A percentile compares a stretch with the other conserved stretches of the same genome.
phyloP scores from a whole-genome alignment of 2,797 vertebrate genomes.

The Hippopotamyrus pictus region DNA sequence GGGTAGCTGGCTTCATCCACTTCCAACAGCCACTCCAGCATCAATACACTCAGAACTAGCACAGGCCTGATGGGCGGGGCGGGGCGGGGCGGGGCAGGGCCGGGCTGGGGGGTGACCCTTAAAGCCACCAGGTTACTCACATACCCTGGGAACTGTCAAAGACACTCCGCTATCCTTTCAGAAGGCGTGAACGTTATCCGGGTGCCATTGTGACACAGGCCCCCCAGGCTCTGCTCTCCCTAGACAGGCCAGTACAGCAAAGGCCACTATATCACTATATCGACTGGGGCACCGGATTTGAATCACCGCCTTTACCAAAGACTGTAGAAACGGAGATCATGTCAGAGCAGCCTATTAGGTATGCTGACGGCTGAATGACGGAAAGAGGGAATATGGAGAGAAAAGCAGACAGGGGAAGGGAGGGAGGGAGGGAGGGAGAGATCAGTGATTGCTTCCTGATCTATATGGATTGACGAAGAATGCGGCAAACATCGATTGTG shows the following conservation, averaged over 20 bases:
- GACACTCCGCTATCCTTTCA: not conserved
- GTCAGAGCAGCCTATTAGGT: not conserved
- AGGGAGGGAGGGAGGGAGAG: not conserved
- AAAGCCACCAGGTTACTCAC: not conserved
- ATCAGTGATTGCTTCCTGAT: not conserved
- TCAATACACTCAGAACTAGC: not conserved
- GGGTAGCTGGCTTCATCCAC: not conserved
- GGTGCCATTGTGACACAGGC: not conserved
- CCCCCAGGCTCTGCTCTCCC: not conserved
- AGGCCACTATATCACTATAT: not conserved
- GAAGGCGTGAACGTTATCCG: not conserved
- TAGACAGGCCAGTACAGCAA: not conserved
- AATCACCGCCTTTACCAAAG: not conserved
- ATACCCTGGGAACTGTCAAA: not conserved
- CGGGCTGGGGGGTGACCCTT: not conserved
- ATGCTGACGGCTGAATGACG: not conserved
- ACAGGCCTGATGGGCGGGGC: not conserved
- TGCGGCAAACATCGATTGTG: not conserved
- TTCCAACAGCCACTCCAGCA: not conserved
- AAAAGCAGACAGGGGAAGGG: not conserved
- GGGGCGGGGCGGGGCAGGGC: not conserved
- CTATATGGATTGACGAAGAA: not conserved
- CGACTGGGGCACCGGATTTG: not conserved
- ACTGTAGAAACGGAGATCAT: not conserved
- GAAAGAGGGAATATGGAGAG: not conserved